Evolutionary conservation across 2,888 invertebrate genomes (phyloP), one percentile per base, ranked within the genome.

Genomic region (Scaptomyza reducta): DNA sequence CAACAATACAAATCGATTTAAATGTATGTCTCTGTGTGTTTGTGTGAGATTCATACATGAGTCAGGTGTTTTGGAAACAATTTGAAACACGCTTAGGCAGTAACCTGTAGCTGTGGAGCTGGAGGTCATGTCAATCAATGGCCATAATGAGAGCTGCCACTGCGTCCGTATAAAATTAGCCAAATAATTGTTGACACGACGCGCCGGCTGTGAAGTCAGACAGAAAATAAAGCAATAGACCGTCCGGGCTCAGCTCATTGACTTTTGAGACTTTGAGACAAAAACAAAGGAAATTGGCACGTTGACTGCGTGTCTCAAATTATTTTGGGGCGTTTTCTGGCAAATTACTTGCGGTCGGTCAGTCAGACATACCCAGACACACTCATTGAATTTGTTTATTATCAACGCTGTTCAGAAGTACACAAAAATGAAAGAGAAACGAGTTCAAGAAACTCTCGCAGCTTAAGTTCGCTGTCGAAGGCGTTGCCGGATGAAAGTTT

Each of bases 131-230:
- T 66, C 84, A 84, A 81, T 84, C 81, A 81, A 72, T 60, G 61
- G 47, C 81, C 65, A 63, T 72, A 81, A 70, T 84, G 77, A 79
- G 79, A 68, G 53, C 68, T 74, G 70, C 79, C 69, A 70, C 69
- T 74, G 85, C 79, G 81, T 81, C 81, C 54, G 70, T 69, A 74
- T 79, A 81, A 84, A 77, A 84, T 82, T 85, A 79, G 85, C 74
- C 63, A 77, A 72, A 82, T 77, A 81, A 82, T 82, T 82, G 72
- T 70, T 72, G 25, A 71, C 79, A 77, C 64, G 63, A 72, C 56
- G 70, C 42, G 64, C 40, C 56, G 62, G 51, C 68, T 72, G 77
- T 64, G 60, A 54, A 49, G 46, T 51, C 33, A 35, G 25, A 2
- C 11, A 11, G 3, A 25, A 16, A 56, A 50, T 31, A 44, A 33